Percentiles rank a stretch among this genome's conserved stretches.
Conservation (phyloP, 2,888 invertebrate species). For the Drosophila algonquin region DNA sequence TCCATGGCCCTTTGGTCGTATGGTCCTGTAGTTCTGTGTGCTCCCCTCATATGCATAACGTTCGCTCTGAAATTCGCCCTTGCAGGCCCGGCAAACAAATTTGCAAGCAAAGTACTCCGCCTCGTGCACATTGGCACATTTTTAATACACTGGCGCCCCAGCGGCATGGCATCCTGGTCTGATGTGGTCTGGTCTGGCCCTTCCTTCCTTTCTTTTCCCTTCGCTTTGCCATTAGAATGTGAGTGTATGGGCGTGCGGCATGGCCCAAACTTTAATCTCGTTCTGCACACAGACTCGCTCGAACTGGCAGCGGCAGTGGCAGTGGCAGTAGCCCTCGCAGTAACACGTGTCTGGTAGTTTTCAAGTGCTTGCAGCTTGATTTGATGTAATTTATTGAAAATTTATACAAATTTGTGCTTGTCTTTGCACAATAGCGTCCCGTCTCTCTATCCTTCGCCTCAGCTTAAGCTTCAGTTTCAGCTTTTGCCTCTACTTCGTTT, state of each 20-base stretch:
- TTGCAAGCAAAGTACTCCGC: constrained; percentile 43
- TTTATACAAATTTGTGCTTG: constrained; percentile 66
- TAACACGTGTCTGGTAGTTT: constrained; percentile 51
- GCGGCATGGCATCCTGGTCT: not conserved
- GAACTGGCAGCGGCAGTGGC: too few species aligned
- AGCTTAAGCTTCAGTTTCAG: constrained; percentile 5
- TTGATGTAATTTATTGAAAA: constrained; percentile 67
- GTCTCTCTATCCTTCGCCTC: constrained; percentile 1
- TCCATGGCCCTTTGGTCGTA: not conserved
- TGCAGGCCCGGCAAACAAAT: constrained; percentile 42
- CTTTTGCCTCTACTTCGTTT: not conserved
- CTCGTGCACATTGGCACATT: constrained; percentile 44
- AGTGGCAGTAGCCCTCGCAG: constrained; percentile 4
- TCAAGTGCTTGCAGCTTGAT: constrained; percentile 58
- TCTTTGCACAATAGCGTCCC: constrained; percentile 52
- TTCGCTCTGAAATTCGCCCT: constrained; percentile 35
- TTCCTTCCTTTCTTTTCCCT: not conserved
- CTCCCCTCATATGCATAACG: constrained; percentile 45
- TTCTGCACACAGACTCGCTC: constrained; percentile 33
- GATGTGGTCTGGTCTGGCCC: constrained; percentile 1
- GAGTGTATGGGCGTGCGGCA: constrained; percentile 1
- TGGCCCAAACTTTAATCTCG: constrained; percentile 29
- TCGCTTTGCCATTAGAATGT: not conserved
- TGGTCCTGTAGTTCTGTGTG: not conserved
- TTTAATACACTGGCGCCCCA: constrained; percentile 39